Conservation (phyloP, 2,797 vertebrate genomes). For the Champsocephalus gunnari region DNA sequence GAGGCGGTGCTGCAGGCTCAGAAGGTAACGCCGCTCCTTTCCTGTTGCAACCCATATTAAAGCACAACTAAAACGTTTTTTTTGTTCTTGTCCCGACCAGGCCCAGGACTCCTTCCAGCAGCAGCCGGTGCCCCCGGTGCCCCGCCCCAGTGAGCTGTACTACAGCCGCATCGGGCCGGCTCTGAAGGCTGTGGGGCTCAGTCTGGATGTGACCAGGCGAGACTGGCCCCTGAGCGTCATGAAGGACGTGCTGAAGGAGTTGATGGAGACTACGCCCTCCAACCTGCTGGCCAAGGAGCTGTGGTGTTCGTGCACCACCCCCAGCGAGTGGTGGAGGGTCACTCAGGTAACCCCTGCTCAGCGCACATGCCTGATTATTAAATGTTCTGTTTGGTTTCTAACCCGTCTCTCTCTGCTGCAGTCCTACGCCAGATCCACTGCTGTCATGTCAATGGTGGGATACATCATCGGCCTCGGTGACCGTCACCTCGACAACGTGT, state of each 20-base stretch:
- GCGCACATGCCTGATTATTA: background rate
- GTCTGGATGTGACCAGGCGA: conserved; percentile 93
- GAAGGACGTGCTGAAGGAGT: conserved; percentile 95
- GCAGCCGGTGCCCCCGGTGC: conserved; percentile 93
- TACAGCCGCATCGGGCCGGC: conserved; percentile 98
- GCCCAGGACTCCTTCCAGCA: conserved; percentile 94
- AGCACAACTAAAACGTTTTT: background rate
- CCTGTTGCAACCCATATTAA: background rate
- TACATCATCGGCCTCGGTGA: conserved; percentile 99
- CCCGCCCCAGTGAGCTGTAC: conserved; percentile 97
- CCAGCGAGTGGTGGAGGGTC: conserved; percentile 98
- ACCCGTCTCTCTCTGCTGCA: conserved; percentile 55
- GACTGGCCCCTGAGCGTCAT: conserved; percentile 98
- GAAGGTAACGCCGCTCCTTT: conserved; percentile 84
- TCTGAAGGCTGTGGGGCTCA: conserved; percentile 94
- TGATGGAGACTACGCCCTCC: conserved; percentile 97
- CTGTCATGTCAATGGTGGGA: conserved; percentile 99
- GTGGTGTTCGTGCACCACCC: conserved; percentile 98
- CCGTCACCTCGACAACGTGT: conserved; percentile 97
- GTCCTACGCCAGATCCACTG: conserved; percentile 97
- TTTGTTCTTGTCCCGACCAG: conserved; percentile 64
- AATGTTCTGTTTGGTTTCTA: background rate
- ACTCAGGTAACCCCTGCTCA: conserved; percentile 88
- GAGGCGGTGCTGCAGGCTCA: conserved; percentile 94
- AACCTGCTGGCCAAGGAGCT: conserved; percentile 98